phyloP scores from a whole-genome alignment of 2,797 vertebrate species.

The Adelosebastes latens region DNA sequence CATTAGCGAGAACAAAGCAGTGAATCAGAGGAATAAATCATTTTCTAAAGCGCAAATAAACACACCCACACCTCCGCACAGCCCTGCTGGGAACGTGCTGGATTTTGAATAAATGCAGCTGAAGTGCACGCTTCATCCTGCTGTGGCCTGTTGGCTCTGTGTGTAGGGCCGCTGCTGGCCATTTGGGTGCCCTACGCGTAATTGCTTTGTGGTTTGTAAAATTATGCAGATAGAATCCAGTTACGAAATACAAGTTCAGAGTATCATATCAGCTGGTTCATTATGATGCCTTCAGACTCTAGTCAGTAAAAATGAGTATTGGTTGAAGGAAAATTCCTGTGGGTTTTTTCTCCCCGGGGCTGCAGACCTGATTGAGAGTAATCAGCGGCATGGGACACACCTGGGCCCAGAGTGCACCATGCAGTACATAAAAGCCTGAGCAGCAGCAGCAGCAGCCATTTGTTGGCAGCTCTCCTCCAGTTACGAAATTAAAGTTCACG shows the following conservation, averaged over 20 bases:
- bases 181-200: no score
- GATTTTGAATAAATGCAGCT: background rate
- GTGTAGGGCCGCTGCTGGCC: background rate
- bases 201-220: no score
- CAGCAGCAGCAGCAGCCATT: background rate
- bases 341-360: background rate
- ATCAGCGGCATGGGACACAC: background rate
- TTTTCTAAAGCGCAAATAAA: background rate
- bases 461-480: background rate
- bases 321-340: no score
- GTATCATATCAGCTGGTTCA: no score
- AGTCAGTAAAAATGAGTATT: no score
- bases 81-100: background rate
- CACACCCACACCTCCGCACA: background rate
- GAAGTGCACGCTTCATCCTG: background rate
- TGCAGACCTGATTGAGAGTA: background rate
- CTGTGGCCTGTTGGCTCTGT: background rate
- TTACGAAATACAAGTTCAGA: no score
- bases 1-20: background rate
- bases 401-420: background rate
- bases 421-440: background rate
- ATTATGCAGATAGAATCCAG: no score
- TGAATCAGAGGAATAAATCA: background rate
- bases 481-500: no score
- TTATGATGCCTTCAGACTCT: no score